Percentiles rank a stretch among this genome's conserved stretches.
Conservation (phyloP, 2,888 invertebrate genomes). For the Clitarchus hookeri region DNA sequence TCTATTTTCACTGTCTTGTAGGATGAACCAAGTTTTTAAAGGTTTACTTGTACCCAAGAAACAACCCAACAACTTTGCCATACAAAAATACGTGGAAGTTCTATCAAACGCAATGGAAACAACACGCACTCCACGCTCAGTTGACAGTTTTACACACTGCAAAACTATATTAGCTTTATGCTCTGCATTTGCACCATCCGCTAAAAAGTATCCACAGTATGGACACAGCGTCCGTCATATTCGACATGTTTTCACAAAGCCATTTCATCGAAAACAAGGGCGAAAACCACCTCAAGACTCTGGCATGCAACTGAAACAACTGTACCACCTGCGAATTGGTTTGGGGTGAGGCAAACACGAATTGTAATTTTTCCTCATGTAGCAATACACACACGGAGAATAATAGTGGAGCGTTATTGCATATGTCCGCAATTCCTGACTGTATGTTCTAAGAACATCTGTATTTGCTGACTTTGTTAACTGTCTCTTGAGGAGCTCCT, state of each 20-base stretch:
- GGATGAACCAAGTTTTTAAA: not conserved
- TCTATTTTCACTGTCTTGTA: slow-evolving; percentile 17
- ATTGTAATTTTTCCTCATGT: not conserved
- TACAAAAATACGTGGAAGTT: not conserved
- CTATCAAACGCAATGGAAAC: slow-evolving; percentile 35
- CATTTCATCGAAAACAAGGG: slow-evolving; percentile 49
- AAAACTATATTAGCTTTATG: too few relatives aligned
- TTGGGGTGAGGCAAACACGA: not conserved
- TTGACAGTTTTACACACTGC: slow-evolving; percentile 39
- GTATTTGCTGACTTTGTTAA: not conserved
- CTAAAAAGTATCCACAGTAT: too few relatives aligned
- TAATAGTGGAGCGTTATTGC: not conserved
- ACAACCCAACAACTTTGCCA: not conserved
- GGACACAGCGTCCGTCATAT: slow-evolving; percentile 32
- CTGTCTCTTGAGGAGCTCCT: not conserved
- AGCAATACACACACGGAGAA: not conserved
- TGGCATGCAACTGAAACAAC: not conserved
- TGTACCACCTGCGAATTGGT: not conserved
- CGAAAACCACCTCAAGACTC: slow-evolving; percentile 41
- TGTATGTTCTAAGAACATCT: too few relatives aligned
- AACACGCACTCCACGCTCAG: slow-evolving; percentile 37
- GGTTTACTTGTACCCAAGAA: slow-evolving; percentile 21
- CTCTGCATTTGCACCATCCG: too few relatives aligned
- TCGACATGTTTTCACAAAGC: slow-evolving; percentile 45
- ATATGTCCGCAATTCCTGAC: not conserved